Base-by-base conservation (phyloP, 1,140 invertebrate genomes). In the Lepidurus apus region DNA sequence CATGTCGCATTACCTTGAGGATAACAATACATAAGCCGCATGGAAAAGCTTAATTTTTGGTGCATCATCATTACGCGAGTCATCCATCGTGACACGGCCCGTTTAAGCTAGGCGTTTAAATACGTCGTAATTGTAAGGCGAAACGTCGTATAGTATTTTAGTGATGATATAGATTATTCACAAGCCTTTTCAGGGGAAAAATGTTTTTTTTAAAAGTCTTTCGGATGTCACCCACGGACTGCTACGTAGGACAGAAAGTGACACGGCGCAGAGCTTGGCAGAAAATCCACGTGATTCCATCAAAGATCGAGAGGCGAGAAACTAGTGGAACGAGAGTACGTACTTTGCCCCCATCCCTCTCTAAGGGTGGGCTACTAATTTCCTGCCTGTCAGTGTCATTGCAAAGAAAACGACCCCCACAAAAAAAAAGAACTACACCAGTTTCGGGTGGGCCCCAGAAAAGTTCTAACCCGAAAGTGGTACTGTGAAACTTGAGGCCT, bases 361-460 rank as follows among this genome's bases (percentile, higher is more conserved):
- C 53, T n/a, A 65, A 65, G 53, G 53, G 53, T 65, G 53, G 53
- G 17, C 53, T 65, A 65, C 53, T 65, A 65, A 65, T 65, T 65
- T 65, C 53, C 53, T 65, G 53, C 53, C 53, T 65, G 53, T 65
- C 53, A 65, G 53, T 65, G 53, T 65, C 53, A 65, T 65, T 65
- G 53, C 53, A 21, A 65, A 13, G 53, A 65, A 65, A 21, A 65
- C 17, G 53, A 65, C 21, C 53, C 17, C 17, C 21, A 65, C 17
- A 65, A 65, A 65, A 21, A 65, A 13, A 17, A 21, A 21, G 21
- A 65, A 65, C 17, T 65, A 17, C 21, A 13, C 53, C 53, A 65
- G 53, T 21, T 65, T 34, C 17, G 53, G 53, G 53, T 65, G 53
- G 53, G 53, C 53, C 13, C 8, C 17, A 47, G 45, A 17, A 17